These are phyloP conservation scores for Tinea trinotella DNA, from an alignment of 2,888 invertebrate species.

Conservation along the genomic window DNA sequence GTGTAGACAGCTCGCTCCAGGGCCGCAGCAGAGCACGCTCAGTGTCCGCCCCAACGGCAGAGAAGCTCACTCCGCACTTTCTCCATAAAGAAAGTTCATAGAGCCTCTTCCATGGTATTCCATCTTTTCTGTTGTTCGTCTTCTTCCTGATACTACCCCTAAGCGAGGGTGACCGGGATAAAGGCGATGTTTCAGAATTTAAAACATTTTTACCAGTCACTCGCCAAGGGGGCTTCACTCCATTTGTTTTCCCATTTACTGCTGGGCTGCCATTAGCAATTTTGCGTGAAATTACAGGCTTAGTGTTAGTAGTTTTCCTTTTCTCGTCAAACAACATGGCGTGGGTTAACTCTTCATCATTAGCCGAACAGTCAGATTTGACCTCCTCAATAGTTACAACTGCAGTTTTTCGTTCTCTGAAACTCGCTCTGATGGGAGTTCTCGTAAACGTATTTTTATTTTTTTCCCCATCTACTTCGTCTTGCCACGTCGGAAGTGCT, in stretches of 20 bases:
- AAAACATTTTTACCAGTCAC: constrained; percentile 49
- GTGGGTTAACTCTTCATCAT: constrained; percentile 51
- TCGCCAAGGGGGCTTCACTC: constrained; percentile 62
- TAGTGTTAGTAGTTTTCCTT: constrained; percentile 40
- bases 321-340: constrained; percentile 54
- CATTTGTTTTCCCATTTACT: constrained; percentile 47
- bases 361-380: constrained; percentile 53
- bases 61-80: constrained; percentile 64
- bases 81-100: constrained; percentile 70
- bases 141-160: constrained; percentile 60
- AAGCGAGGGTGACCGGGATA: constrained; percentile 51
- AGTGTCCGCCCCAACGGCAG: constrained; percentile 50
- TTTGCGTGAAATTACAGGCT: constrained; percentile 43
- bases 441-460: constrained; percentile 47
- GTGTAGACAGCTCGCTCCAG: constrained; percentile 52
- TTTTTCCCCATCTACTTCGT: constrained; percentile 61
- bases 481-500: constrained; percentile 40
- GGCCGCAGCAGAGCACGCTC: constrained; percentile 55
- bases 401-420: constrained; percentile 55
- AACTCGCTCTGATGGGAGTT: constrained; percentile 53
- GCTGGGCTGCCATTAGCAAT: constrained; percentile 36
- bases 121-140: constrained; percentile 45
- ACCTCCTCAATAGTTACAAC: constrained; percentile 66
- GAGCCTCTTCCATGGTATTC: constrained; percentile 68
- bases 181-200: constrained; percentile 36